phyloP scores from a whole-genome alignment of 2,113 vertebrate species.

The Glaucidium brasilianum region DNA sequence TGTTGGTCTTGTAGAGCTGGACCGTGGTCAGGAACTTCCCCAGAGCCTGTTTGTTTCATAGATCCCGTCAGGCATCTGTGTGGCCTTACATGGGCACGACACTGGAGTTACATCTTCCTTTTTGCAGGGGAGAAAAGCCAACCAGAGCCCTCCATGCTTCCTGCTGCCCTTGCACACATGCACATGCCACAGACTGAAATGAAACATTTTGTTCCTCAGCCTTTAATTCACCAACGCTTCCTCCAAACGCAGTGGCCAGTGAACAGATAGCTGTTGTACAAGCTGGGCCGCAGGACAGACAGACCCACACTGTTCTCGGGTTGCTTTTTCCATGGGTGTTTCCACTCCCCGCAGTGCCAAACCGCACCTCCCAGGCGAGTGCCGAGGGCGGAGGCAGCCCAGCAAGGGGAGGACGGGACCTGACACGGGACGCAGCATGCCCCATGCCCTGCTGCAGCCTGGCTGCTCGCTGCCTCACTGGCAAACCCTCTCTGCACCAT shows the following conservation, averaged over 20 bases:
- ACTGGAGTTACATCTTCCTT: not conserved
- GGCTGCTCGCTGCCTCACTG: too few relatives aligned
- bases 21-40: not conserved
- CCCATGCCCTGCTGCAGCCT: not conserved
- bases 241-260: not conserved
- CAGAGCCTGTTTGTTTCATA: accelerated
- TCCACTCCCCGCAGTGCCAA: not conserved
- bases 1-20: not conserved
- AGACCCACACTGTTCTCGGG: not conserved
- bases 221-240: not conserved
- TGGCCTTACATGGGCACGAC: not conserved
- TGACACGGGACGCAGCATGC: accelerated
- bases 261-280: not conserved
- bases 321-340: not conserved
- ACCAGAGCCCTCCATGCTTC: not conserved
- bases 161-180: not conserved
- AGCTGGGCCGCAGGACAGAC: not conserved
- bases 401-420: not conserved
- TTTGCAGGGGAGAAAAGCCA: accelerated
- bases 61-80: not conserved
- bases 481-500: too few relatives aligned
- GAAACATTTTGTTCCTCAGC: not conserved
- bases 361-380: not conserved
- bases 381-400: not conserved
- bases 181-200: not conserved